Base-by-base conservation (phyloP, 2,888 invertebrate species). In the Ommatoiulus sabulosus region DNA sequence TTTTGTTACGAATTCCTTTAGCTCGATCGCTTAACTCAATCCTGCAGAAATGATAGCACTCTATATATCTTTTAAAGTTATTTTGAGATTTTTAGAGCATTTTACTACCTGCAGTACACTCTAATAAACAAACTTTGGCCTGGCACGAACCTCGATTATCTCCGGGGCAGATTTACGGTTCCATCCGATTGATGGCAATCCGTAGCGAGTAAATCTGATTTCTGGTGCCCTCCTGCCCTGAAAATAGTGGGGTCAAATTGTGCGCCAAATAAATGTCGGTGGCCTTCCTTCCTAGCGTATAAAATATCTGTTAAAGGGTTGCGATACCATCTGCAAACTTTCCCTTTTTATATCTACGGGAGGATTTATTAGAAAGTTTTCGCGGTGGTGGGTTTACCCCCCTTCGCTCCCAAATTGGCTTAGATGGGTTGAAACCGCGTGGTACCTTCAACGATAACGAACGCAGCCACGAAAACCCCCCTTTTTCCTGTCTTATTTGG, bases 251-350 rank as follows among this genome's bases (percentile, higher is more conserved):
- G 20, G 63, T 63, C 63, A 15, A 20, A 63, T 63, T 20, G 63
- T 63, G 63, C 20, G 63, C 20, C 63, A 63, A 63, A 63, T n/a
- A 63, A 63, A 63, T 63, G 63, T 57, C 57, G 57, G 63, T 63
- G 20, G 63, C 63, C 63, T n/a, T 63, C 63, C 20, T 63, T 63
- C 63, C 63, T 63, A 20, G 63, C 63, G n/a, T 63, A 63, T 63
- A 63, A 63, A 63, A 63, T 63, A 63, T 63, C 57, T 5, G 63
- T 63, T 20, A 63, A 63, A 63, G 63, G 63, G 63, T 63, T 63
- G 63, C n/a, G 63, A 63, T 63, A 20, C 20, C 20, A 63, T 63
- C 63, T 63, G 6, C 63, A n/a, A 63, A 63, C 63, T 63, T 63
- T 63, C 20, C 63, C 63, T 63, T 63, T 63, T 8, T 63, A n/a